Conservation (phyloP, 2,797 vertebrate species). For the Serranus cabrilla region DNA sequence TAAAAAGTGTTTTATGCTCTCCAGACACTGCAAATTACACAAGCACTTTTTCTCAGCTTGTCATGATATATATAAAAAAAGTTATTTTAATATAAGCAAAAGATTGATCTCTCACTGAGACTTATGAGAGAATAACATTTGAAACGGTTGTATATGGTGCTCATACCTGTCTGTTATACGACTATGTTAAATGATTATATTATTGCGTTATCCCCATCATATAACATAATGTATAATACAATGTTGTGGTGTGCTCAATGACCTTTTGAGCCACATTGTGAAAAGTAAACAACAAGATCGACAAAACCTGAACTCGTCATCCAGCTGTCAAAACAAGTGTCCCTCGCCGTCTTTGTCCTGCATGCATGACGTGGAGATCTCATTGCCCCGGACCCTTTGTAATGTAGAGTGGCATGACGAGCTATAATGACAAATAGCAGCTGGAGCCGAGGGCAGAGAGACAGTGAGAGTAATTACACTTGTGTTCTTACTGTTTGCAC, state of each 20-base stretch:
- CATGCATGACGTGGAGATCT: background rate
- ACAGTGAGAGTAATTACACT: conserved; percentile 32
- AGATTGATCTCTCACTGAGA: too few relatives aligned
- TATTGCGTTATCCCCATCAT: too few relatives aligned
- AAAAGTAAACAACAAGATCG: background rate
- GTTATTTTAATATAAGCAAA: too few relatives aligned
- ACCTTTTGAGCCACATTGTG: background rate
- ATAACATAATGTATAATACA: too few relatives aligned
- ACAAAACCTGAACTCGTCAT: background rate
- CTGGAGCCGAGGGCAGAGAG: conserved; percentile 20
- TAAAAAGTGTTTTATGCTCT: too few relatives aligned
- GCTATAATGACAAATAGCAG: conserved; percentile 42
- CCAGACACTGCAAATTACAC: too few relatives aligned
- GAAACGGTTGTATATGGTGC: too few relatives aligned
- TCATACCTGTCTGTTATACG: too few relatives aligned
- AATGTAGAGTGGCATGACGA: background rate
- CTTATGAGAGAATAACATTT: too few relatives aligned
- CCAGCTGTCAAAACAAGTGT: conserved; percentile 58
- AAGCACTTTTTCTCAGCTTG: too few relatives aligned
- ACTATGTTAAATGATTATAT: too few relatives aligned
- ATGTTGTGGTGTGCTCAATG: background rate
- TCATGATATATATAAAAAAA: too few relatives aligned
- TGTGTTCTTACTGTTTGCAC: conserved; percentile 62
- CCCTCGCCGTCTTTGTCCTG: conserved; percentile 47
- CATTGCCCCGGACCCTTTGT: conserved; percentile 29